These are phyloP conservation scores for Symphodus melops DNA, from an alignment of 2,113 vertebrate genomes.

Conservation along the genomic window DNA sequence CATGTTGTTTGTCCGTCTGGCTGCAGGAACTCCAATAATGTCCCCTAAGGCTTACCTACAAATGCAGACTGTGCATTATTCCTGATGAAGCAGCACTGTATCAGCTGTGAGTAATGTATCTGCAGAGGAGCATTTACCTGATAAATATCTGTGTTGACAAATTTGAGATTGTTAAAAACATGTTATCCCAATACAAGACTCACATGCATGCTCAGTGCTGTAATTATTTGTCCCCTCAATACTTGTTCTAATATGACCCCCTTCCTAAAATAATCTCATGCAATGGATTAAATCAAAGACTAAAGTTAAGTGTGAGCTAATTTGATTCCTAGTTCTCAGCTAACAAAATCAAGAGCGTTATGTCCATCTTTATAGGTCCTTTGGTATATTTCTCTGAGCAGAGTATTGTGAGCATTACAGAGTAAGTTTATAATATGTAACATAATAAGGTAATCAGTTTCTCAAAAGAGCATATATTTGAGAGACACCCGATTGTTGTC, in stretches of 20 bases:
- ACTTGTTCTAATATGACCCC: not conserved
- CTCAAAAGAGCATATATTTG: not conserved
- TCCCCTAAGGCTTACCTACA: constrained; percentile 24
- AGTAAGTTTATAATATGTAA: too few relatives aligned
- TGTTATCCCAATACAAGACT: not conserved
- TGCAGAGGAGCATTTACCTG: not conserved
- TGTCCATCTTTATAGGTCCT: too few relatives aligned
- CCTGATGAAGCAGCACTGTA: constrained; percentile 19
- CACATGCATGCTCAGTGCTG: not conserved
- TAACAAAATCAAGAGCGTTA: too few relatives aligned
- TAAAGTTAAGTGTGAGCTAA: not conserved
- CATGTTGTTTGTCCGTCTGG: constrained; percentile 51
- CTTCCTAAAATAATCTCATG: not conserved
- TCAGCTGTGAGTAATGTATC: not conserved
- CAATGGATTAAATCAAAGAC: not conserved
- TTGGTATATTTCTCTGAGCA: too few relatives aligned
- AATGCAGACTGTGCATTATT: constrained; percentile 27
- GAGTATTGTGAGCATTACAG: too few relatives aligned
- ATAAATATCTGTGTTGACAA: not conserved
- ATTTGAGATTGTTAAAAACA: not conserved
- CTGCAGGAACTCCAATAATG: not conserved
- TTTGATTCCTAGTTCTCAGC: too few relatives aligned
- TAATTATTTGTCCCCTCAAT: not conserved
- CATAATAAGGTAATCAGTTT: not conserved
- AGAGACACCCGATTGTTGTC: not conserved